A percentile compares a stretch with the other conserved stretches of the same genome.
Evolutionary conservation across 1,140 invertebrate species (phyloP).

Genomic region (Holotrichia oblita): DNA sequence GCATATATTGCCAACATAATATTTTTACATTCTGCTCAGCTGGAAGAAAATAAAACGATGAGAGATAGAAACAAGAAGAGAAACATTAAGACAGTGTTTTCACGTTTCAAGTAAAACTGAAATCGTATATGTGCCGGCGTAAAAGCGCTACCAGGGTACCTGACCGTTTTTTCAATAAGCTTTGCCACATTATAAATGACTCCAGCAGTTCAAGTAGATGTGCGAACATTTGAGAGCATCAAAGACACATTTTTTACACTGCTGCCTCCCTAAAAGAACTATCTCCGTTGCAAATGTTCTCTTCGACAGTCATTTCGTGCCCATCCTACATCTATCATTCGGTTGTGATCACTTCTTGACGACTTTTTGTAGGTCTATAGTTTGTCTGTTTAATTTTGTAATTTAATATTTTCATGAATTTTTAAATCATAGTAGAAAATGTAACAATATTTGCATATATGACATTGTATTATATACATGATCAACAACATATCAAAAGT

Average conservation of each 20-base stretch:
- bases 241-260: conserved; percentile 52
- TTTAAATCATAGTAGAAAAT: no score
- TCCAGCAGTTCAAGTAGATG: conserved; percentile 46
- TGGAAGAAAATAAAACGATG: conserved; percentile 1
- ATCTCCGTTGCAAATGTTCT: conserved; percentile 43
- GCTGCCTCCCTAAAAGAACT: conserved; percentile 43
- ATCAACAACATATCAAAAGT: no score
- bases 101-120: conserved; percentile 28
- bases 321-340: conserved; percentile 46
- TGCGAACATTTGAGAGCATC: conserved; percentile 53
- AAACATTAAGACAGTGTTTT: conserved; percentile 41
- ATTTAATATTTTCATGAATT: background rate
- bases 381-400: background rate
- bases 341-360: conserved; percentile 45
- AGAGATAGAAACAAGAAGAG: background rate
- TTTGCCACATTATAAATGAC: conserved; percentile 50
- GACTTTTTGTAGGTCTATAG: conserved; percentile 41
- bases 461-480: no score
- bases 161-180: conserved; percentile 54
- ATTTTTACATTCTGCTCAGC: conserved; percentile 4
- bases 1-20: conserved; percentile 4
- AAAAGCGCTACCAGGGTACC: conserved; percentile 48
- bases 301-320: conserved; percentile 41
- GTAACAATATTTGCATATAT: no score
- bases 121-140: conserved; percentile 38